Conservation (phyloP, 2,888 invertebrate species). For the Clusia tigrina region DNA sequence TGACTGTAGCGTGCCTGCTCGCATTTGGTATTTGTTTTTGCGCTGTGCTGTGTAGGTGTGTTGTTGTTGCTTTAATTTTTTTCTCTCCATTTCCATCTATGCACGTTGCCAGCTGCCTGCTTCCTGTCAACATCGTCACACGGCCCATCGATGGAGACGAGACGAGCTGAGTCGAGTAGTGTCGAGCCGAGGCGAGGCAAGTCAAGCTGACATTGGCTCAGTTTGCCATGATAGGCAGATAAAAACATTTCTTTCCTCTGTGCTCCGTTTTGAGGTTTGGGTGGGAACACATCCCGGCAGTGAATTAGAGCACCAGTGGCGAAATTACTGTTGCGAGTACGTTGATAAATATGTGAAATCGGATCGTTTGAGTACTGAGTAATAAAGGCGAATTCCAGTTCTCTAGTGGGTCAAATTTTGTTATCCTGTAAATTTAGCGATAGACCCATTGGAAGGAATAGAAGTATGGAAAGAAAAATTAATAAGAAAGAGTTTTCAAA, state of each 20-base stretch:
- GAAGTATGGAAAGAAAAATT: too few relatives aligned
- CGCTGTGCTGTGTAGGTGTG: constrained; percentile 19
- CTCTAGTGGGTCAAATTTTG: too few relatives aligned
- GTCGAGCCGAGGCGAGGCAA: too few relatives aligned
- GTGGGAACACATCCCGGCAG: background rate
- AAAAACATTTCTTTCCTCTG: constrained; percentile 23
- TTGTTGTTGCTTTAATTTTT: constrained; percentile 28
- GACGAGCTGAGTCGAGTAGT: too few relatives aligned
- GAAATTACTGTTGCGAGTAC: too few relatives aligned
- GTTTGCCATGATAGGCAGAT: constrained; percentile 34
- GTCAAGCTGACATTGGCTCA: constrained; percentile 33
- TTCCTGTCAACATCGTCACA: constrained; percentile 34
- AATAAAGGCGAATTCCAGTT: too few relatives aligned
- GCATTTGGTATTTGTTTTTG: constrained; percentile 46
- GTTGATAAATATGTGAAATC: too few relatives aligned
- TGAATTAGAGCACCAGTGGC: constrained; percentile 5
- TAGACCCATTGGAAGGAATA: too few relatives aligned
- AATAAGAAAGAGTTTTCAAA: too few relatives aligned
- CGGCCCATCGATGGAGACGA: constrained; percentile 31
- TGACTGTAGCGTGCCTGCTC: constrained; percentile 48
- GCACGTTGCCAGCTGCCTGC: constrained; percentile 16
- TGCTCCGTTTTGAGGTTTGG: background rate
- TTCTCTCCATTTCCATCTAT: constrained; percentile 11
- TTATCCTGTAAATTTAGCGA: too few relatives aligned
- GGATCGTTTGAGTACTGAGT: too few relatives aligned